A percentile compares a stretch with the other conserved stretches of the same genome.
Conservation (phyloP, 2,797 vertebrate genomes). For the Syngnathus rostellatus region DNA sequence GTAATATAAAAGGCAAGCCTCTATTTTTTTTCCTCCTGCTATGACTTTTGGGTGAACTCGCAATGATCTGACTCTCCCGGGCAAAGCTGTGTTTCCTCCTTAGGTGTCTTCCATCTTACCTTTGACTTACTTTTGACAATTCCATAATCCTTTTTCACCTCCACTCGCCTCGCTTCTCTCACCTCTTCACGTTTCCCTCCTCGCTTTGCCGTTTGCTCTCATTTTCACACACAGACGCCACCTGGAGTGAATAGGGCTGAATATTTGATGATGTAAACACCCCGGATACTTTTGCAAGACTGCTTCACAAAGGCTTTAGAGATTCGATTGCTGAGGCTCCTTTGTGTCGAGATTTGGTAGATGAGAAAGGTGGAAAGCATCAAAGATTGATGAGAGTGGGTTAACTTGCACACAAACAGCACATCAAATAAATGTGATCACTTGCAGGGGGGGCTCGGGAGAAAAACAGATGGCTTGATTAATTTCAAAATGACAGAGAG, state of each 20-base stretch:
- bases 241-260: slow-evolving; percentile 17
- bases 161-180: neutral
- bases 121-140: slow-evolving; percentile 20
- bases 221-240: slow-evolving; percentile 9
- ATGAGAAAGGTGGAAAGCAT: slow-evolving; percentile 6
- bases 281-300: slow-evolving; percentile 29
- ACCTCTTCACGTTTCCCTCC: slow-evolving; percentile 7
- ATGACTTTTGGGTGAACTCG: slow-evolving; percentile 65
- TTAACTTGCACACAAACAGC: slow-evolving; percentile 3
- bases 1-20: neutral
- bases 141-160: slow-evolving; percentile 12
- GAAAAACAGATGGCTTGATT: slow-evolving; percentile 4
- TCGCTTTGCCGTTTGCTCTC: slow-evolving; percentile 23
- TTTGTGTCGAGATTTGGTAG: slow-evolving; percentile 5
- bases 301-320: neutral
- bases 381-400: neutral
- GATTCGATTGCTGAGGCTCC: neutral
- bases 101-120: slow-evolving; percentile 13
- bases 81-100: slow-evolving; percentile 21
- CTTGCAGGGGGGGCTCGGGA: slow-evolving; percentile 7
- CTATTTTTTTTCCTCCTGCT: slow-evolving; percentile 19
- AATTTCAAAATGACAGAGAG: neutral
- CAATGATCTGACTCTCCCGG: slow-evolving; percentile 5
- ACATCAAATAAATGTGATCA: slow-evolving; percentile 12
- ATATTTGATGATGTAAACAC: slow-evolving; percentile 43